Conservation (phyloP, 1,140 invertebrate genomes). For the Campoletis sonorensis region DNA sequence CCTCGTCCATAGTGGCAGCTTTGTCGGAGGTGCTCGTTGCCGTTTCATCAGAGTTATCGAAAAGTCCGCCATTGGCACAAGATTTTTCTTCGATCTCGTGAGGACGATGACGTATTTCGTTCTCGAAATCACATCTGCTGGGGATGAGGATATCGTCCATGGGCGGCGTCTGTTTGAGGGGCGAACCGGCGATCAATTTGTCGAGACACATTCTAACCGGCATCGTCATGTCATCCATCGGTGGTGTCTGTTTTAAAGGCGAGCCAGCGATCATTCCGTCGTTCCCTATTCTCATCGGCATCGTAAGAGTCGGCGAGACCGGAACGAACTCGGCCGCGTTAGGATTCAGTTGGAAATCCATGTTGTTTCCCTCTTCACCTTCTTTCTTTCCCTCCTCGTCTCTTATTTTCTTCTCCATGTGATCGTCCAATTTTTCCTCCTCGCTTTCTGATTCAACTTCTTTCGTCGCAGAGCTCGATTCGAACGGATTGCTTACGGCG, state of each 20-base stretch:
- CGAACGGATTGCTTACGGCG: background rate
- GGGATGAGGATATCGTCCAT: constrained; percentile 77
- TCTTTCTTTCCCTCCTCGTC: constrained; percentile 2
- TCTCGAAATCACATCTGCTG: constrained; percentile 80
- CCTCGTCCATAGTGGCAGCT: background rate
- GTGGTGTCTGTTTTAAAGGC: constrained; percentile 77
- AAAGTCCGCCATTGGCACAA: constrained; percentile 49
- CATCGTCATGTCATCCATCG: constrained; percentile 80
- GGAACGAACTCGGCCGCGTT: constrained; percentile 85
- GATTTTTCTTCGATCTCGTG: constrained; percentile 78
- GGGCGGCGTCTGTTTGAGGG: constrained; percentile 76
- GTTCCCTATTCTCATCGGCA: constrained; percentile 61
- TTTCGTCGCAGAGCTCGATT: background rate
- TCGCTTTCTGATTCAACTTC: background rate
- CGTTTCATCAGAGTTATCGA: constrained; percentile 8
- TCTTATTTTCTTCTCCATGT: constrained; percentile 6
- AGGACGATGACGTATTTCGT: constrained; percentile 79
- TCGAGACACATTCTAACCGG: constrained; percentile 74
- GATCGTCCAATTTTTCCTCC: background rate
- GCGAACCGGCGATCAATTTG: constrained; percentile 80
- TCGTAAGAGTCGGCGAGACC: constrained; percentile 72
- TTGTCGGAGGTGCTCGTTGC: constrained; percentile 7
- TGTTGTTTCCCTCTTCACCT: constrained; percentile 54
- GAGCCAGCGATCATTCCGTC: constrained; percentile 81
- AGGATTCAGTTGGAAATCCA: constrained; percentile 85